Evolutionary conservation across 1,140 invertebrate genomes (phyloP).

Genomic region (Bombyx mandarina): DNA sequence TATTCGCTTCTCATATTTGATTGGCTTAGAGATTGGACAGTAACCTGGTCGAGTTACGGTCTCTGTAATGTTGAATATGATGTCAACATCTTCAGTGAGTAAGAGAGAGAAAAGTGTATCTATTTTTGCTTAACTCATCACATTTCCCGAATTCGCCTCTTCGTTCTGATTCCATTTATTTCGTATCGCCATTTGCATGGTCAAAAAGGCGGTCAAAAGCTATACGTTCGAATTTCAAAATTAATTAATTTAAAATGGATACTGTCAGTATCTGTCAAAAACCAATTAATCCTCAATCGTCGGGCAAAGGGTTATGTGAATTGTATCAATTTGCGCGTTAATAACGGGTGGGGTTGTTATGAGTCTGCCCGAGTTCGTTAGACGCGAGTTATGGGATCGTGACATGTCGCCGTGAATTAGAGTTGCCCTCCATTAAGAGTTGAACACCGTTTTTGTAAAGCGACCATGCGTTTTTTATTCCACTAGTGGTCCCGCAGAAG

Average conservation of each 20-base stretch:
- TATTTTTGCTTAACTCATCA: no score
- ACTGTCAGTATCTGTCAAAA: background rate
- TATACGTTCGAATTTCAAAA: background rate
- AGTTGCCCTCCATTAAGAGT: conserved; percentile 1
- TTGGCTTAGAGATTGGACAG: no score
- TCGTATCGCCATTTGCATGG: no score
- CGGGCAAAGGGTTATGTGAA: background rate
- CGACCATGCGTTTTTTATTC: conserved; percentile 1
- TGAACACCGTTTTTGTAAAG: conserved; percentile 3
- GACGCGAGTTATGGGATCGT: conserved; percentile 7
- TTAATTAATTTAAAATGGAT: background rate
- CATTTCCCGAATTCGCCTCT: no score
- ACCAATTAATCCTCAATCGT: conserved; percentile 2
- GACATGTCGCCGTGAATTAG: conserved; percentile 9
- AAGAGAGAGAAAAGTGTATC: no score
- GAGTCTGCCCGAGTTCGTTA: conserved; percentile 5
- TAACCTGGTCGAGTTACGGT: no score
- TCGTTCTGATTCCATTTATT: no score
- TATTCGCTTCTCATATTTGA: no score
- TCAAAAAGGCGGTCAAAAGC: no score
- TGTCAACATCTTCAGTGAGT: no score
- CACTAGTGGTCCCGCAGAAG: background rate
- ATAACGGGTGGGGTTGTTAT: conserved; percentile 2
- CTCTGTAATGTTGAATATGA: no score
- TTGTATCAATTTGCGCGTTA: background rate